Evolutionary conservation across 2,797 vertebrate genomes (phyloP).

Genomic region (Syngnathus rostellatus): DNA sequence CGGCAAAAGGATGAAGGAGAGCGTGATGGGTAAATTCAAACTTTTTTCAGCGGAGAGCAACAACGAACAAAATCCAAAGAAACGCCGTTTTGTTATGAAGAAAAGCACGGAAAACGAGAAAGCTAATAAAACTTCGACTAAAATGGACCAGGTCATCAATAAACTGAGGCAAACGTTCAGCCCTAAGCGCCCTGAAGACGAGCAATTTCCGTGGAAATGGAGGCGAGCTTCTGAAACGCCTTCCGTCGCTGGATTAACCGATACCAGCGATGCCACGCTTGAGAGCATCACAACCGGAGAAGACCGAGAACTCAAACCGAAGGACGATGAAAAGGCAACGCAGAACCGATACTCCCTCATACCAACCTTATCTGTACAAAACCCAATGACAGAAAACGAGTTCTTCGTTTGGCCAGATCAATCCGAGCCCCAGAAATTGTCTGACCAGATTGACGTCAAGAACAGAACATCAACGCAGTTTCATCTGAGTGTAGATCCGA

Average conservation of each 20-base stretch:
- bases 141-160: slow-evolving; percentile 61
- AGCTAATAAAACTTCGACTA: slow-evolving; percentile 43
- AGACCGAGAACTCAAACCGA: slow-evolving; percentile 9
- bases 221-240: slow-evolving; percentile 38
- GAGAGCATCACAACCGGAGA: slow-evolving; percentile 22
- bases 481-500: slow-evolving; percentile 33
- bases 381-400: slow-evolving; percentile 8
- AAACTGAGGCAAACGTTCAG: slow-evolving; percentile 61
- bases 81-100: slow-evolving; percentile 48
- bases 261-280: slow-evolving; percentile 25
- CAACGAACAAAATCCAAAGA: slow-evolving; percentile 51
- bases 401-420: slow-evolving; percentile 24
- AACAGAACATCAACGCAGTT: slow-evolving; percentile 27
- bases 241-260: slow-evolving; percentile 42
- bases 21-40: slow-evolving; percentile 37
- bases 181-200: slow-evolving; percentile 47
- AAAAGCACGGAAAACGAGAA: slow-evolving; percentile 50
- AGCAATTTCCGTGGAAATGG: slow-evolving; percentile 44
- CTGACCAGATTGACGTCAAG: slow-evolving; percentile 22
- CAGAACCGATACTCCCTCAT: slow-evolving; percentile 30
- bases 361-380: slow-evolving; percentile 11
- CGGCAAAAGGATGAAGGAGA: slow-evolving; percentile 31
- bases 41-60: slow-evolving; percentile 42
- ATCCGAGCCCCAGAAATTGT: slow-evolving; percentile 8
- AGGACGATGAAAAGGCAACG: background rate